Evolutionary conservation across 2,797 vertebrate genomes (phyloP).

Genomic region (Pseudochirops corinnae): DNA sequence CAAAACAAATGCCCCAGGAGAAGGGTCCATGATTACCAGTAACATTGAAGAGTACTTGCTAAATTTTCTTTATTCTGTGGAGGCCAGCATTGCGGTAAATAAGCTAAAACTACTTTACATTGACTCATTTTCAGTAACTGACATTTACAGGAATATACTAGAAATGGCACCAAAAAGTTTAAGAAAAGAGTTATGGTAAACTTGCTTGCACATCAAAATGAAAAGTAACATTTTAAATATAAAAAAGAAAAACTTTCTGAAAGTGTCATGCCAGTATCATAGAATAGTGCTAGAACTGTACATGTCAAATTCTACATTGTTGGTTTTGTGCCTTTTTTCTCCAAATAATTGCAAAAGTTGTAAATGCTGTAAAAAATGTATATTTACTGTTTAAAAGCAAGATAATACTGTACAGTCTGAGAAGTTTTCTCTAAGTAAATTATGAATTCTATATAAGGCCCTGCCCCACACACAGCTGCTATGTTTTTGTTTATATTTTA

Average conservation of each 20-base stretch:
- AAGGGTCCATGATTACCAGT: too few relatives aligned
- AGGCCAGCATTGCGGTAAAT: constrained; percentile 88
- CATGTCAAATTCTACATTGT: constrained; percentile 53
- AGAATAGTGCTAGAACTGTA: constrained; percentile 59
- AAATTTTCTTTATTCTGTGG: constrained; percentile 73
- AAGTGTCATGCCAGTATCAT: constrained; percentile 71
- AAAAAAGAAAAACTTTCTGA: constrained; percentile 87
- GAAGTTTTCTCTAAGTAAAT: constrained; percentile 12
- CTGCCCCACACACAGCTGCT: constrained; percentile 49
- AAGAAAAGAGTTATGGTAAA: constrained; percentile 93
- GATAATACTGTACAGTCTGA: constrained; percentile 29
- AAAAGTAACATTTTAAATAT: constrained; percentile 94
- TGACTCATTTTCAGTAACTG: constrained; percentile 88
- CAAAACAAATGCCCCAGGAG: too few relatives aligned
- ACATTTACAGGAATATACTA: constrained; percentile 95
- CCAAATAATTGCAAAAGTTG: constrained; percentile 72
- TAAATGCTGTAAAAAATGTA: constrained; percentile 66
- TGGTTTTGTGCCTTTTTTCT: constrained; percentile 50
- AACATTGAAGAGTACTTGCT: too few relatives aligned
- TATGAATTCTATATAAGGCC: constrained; percentile 44
- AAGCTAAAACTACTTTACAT: constrained; percentile 89
- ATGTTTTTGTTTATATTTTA: not conserved
- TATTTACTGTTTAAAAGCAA: constrained; percentile 62
- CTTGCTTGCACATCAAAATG: constrained; percentile 96
- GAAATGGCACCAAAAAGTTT: constrained; percentile 93